These are phyloP conservation scores for Epinotia nisella DNA, from an alignment of 2,888 invertebrate genomes.

Conservation along the genomic window DNA sequence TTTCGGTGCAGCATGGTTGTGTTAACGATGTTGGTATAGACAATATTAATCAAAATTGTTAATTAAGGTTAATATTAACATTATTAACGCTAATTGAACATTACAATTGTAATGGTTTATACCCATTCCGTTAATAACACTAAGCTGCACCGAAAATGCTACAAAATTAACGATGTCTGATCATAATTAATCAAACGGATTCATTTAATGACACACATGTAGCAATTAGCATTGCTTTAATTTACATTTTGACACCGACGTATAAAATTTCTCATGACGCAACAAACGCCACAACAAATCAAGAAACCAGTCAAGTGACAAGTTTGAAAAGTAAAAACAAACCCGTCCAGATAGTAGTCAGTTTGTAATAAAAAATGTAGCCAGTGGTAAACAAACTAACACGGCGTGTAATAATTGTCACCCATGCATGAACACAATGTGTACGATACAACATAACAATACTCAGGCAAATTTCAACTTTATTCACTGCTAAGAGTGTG, in stretches of 20 bases:
- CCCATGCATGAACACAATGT: constrained; percentile 69
- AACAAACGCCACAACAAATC: constrained; percentile 22
- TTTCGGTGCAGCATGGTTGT: too few relatives aligned
- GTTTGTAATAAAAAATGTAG: constrained; percentile 5
- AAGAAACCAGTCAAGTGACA: constrained; percentile 13
- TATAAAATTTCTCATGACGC: constrained; percentile 9
- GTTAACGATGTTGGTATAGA: too few relatives aligned
- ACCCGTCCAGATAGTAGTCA: constrained; percentile 11
- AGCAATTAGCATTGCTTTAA: background rate
- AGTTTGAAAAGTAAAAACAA: constrained; percentile 35
- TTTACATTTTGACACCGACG: constrained; percentile 7
- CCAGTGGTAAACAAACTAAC: constrained; percentile 28
- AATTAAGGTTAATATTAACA: too few relatives aligned
- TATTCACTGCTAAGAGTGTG: constrained; percentile 1
- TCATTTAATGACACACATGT: background rate
- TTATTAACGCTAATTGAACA: too few relatives aligned
- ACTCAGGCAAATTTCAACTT: constrained; percentile 43
- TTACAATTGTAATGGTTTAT: too few relatives aligned
- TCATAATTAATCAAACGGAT: background rate
- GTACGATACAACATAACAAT: constrained; percentile 48
- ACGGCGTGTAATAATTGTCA: constrained; percentile 57
- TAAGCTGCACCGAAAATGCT: too few relatives aligned
- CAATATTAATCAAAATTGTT: too few relatives aligned
- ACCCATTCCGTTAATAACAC: too few relatives aligned
- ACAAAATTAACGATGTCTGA: too few relatives aligned